Base-by-base conservation (phyloP, 2,888 invertebrate species). In the Thalpophila matura region DNA sequence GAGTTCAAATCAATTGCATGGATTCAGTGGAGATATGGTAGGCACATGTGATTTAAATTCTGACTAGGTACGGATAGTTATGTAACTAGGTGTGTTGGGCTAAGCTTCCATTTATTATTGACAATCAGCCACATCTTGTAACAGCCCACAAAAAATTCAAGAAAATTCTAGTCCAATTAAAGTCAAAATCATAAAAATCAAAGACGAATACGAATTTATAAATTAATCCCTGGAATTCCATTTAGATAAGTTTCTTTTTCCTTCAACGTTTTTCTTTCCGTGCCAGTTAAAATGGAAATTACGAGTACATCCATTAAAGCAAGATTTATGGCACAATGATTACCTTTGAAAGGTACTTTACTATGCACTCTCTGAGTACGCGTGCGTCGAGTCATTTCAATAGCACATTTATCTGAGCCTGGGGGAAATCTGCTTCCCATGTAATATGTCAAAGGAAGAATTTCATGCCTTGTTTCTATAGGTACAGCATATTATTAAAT, bases 391-490 rank as follows among this genome's bases (percentile, higher is more conserved):
- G 51, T 61, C 51, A 73, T 79, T 79, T 70, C 80, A 83, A 79
- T 80, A 43, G 64, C 53, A 67, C 71, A 67, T 75, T 80, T 76
- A 73, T 80, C 82, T 69, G 42, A 60, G 60, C 82, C 69, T 69
- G 22, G 10, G 80, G 82, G 80, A 83, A 83, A 83, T 82, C 67
- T 72, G 61, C 74, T 77, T 20, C 56, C 50, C 63, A 59, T 72
- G 68, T 66, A 61, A 79, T 71, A 74, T 68, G 77, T 62, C 67
- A 80, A 71, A 66, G 57, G 50, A 64, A 43, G 49, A 63, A 68
- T 68, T 74, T 60, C 31, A 63, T 60, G 68, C 38, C 49, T 61
- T 58, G 59, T 65, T 55, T 67, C 43, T 54, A 9, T 40, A 42
- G 9, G n/a, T 57, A 1, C 31, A 33, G 40, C 29, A 20, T 22